Base-by-base conservation (phyloP, 2,888 invertebrate genomes). In the Thereva unica region DNA sequence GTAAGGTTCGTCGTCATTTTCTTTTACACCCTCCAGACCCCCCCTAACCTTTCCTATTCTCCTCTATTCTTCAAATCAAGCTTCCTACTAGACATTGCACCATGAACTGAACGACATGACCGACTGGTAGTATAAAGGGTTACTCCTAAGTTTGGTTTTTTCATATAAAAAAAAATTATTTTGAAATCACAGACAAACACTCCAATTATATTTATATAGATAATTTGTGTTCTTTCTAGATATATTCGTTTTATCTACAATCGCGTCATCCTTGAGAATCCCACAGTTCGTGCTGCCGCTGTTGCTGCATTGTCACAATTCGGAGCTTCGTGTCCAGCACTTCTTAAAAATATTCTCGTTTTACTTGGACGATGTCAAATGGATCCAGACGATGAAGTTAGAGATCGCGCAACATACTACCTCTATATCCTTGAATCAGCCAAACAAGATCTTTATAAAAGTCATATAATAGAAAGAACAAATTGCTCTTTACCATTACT, bases 241-340 rank as follows among this genome's bases (percentile, higher is more conserved):
- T 90, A 92, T 73, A 93, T 93, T 68, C 84, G 93, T 1, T 93
- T 92, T 71, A 92, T 93, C 69, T 93, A 93, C 75, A 93, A 93
- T 77, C 85, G 93, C 52, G 97, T 99, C 0, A 97, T 99, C 73
- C 83, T 99, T 71, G 99, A 99, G 78, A 93, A 93, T 73, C 95
- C 97, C 0, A 91, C 95, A 9, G 96, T 99, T 0, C 84, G 97
- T 66, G 97, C 97, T 0, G 99, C 99, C 0, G 98, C 99, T 0
- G 98, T 99, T 0, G 93, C 97, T 0, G 97, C 99, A 0, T 87
- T 99, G 74, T 96, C 98, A 0, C 97, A 97, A 78, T 99, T 99
- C 78, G 99, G 98, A 1, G 98, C 98, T 0, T 90, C 93, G 65
- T 95, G 96, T 78, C 95, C 94, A 0, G 90, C 91, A 72, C 83